These are phyloP conservation scores for Scrobipalpa costella DNA, from an alignment of 2,888 invertebrate genomes.

Conservation along the genomic window DNA sequence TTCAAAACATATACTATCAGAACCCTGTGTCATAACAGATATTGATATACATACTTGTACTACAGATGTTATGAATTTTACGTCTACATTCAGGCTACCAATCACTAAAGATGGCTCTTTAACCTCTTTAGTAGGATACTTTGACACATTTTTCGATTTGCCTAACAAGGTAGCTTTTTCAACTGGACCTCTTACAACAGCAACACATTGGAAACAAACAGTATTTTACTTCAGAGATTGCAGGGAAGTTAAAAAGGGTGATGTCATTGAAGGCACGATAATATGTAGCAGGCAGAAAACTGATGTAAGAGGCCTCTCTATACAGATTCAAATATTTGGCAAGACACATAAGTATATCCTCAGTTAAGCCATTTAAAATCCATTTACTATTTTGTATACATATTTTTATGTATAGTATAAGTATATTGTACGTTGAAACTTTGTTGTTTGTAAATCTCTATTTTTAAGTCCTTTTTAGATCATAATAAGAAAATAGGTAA, in stretches of 20 bases:
- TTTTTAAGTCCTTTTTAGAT: background rate
- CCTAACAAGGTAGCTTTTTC: slow-evolving; percentile 85
- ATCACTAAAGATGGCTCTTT: slow-evolving; percentile 84
- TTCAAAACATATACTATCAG: slow-evolving; percentile 83
- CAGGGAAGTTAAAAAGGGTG: slow-evolving; percentile 85
- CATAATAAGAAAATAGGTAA: background rate
- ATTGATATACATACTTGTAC: slow-evolving; percentile 89
- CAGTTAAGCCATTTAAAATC: slow-evolving; percentile 70
- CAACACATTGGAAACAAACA: slow-evolving; percentile 98
- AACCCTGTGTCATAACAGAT: slow-evolving; percentile 83
- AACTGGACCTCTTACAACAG: slow-evolving; percentile 87
- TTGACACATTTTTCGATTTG: slow-evolving; percentile 92
- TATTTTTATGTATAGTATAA: background rate
- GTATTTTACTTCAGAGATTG: slow-evolving; percentile 91
- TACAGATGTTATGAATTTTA: slow-evolving; percentile 86
- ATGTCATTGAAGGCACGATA: slow-evolving; percentile 84
- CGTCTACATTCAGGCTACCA: slow-evolving; percentile 84
- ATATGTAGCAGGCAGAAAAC: slow-evolving; percentile 86
- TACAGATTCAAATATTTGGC: slow-evolving; percentile 84
- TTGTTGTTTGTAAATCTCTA: background rate
- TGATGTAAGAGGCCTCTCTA: slow-evolving; percentile 87
- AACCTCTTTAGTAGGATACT: slow-evolving; percentile 93
- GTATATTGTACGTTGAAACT: background rate
- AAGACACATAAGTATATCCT: slow-evolving; percentile 83
- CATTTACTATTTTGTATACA: slow-evolving; percentile 14